phyloP scores from a whole-genome alignment of 2,797 vertebrate genomes.

The Lagocephalus sceleratus region DNA sequence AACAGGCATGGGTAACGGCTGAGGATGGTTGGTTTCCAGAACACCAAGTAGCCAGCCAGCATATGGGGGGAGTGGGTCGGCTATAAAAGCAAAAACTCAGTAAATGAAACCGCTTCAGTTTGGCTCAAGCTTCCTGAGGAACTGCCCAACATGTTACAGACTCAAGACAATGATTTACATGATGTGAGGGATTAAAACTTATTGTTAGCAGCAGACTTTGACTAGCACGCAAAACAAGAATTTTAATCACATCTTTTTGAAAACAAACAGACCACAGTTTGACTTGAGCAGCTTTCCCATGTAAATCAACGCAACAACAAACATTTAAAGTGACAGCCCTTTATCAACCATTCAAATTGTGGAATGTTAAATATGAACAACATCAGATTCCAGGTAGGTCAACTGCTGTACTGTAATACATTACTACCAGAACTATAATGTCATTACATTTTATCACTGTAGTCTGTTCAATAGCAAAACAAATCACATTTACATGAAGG shows the following conservation, averaged over 20 bases:
- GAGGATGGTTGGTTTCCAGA: slow-evolving; percentile 90
- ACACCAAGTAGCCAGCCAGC: slow-evolving; percentile 92
- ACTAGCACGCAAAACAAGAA: neutral
- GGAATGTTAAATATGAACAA: slow-evolving; percentile 1
- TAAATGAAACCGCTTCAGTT: no score
- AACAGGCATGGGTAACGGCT: slow-evolving; percentile 94
- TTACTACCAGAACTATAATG: no score
- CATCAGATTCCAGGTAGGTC: slow-evolving; percentile 1
- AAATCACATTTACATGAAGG: neutral
- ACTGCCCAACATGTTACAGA: no score
- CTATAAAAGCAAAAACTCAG: slow-evolving; percentile 53
- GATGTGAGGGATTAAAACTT: no score
- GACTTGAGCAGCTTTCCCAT: neutral
- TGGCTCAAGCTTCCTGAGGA: no score
- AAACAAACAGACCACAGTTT: neutral
- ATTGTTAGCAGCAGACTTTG: neutral
- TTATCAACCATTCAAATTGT: slow-evolving; percentile 3
- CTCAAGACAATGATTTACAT: no score
- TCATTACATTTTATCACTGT: no score
- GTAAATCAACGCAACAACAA: neutral
- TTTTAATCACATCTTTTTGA: neutral
- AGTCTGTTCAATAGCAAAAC: no score
- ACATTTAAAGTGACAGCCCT: slow-evolving; percentile 1
- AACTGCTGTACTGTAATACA: neutral
- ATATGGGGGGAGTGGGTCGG: slow-evolving; percentile 92